Conservation (phyloP, 2,113 vertebrate species). For the Chascanopsetta lugubris region DNA sequence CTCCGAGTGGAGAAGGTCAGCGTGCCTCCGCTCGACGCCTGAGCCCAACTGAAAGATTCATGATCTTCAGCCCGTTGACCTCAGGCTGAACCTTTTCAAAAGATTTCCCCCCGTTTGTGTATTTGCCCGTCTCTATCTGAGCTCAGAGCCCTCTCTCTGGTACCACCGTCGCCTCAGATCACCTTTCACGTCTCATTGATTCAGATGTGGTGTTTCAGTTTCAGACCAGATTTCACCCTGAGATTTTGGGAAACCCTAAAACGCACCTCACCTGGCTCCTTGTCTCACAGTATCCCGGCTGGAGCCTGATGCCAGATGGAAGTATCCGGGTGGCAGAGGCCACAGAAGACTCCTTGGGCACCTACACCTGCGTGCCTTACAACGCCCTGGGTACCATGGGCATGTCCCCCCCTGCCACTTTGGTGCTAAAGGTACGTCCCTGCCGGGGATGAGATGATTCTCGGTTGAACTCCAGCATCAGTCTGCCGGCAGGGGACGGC, state of each 20-base stretch:
- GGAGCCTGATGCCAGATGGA: slow-evolving; percentile 94
- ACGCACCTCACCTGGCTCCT: slow-evolving; percentile 12
- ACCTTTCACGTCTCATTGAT: not conserved
- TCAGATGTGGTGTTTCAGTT: not conserved
- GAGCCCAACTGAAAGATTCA: no score
- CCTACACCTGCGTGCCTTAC: slow-evolving; percentile 99
- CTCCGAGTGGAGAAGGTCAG: slow-evolving; percentile 94
- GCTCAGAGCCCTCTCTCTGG: not conserved
- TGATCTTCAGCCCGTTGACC: no score
- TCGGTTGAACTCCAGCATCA: no score
- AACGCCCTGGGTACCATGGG: slow-evolving; percentile 99
- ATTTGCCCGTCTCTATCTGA: no score
- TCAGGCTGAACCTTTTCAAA: no score
- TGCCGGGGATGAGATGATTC: no score
- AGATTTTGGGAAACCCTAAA: slow-evolving; percentile 14
- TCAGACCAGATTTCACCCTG: slow-evolving; percentile 19
- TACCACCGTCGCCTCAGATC: no score
- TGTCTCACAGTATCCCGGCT: slow-evolving; percentile 88
- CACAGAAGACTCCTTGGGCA: slow-evolving; percentile 98
- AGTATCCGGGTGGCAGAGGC: slow-evolving; percentile 97
- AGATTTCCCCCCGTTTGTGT: no score
- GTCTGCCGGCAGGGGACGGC: no score
- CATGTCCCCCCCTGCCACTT: slow-evolving; percentile 95
- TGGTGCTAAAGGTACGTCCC: slow-evolving; percentile 95
- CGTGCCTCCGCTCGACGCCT: not conserved